Conservation (phyloP, 2,797 vertebrate species). For the Melanotaenia boesemani region DNA sequence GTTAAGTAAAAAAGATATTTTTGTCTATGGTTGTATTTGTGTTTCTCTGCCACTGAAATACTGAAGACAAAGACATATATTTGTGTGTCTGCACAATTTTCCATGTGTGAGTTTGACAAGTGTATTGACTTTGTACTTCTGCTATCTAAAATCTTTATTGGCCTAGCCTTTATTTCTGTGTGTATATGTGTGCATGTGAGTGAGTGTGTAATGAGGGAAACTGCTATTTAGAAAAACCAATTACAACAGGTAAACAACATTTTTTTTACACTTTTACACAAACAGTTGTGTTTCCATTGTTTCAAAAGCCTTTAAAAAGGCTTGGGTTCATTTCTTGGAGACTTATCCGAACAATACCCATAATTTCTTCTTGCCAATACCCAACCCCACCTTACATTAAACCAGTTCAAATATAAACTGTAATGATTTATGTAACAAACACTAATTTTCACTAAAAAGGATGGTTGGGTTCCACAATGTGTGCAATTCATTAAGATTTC, state of each 20-base stretch:
- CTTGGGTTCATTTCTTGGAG: too few species aligned
- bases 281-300: neutral
- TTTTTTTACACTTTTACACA: neutral
- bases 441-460: neutral
- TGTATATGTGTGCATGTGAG: constrained; percentile 12
- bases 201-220: constrained; percentile 44
- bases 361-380: neutral
- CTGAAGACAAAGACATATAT: neutral
- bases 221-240: constrained; percentile 74
- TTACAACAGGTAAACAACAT: constrained; percentile 78
- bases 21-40: constrained; percentile 45
- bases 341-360: neutral
- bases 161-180: constrained; percentile 56
- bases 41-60: constrained; percentile 26
- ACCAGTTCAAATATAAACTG: neutral
- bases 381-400: neutral
- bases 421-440: neutral
- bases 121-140: constrained; percentile 43
- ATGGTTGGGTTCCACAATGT: neutral
- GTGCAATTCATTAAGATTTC: neutral
- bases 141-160: constrained; percentile 64
- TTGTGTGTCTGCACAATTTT: constrained; percentile 20
- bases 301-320: too few species aligned
- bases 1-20: constrained; percentile 20
- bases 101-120: constrained; percentile 13